A percentile compares a stretch with the other conserved stretches of the same genome.
Evolutionary conservation across 2,113 vertebrate species (phyloP).

Genomic region (Dipodomys merriami): DNA sequence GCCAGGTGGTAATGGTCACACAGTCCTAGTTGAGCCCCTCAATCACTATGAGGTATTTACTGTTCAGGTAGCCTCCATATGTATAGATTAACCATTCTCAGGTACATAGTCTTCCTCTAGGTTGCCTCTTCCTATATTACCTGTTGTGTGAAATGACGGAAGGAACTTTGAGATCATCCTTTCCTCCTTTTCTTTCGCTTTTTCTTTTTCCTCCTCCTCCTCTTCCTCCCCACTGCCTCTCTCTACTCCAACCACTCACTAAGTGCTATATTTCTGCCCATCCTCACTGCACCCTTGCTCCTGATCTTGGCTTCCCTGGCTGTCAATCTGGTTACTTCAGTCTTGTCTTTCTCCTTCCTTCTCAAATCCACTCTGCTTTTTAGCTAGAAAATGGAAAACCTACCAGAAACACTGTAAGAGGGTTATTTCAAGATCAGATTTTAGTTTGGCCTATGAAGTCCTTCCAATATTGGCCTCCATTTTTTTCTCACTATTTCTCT

Average conservation of each 20-base stretch:
- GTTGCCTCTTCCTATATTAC: background rate
- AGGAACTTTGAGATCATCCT: background rate
- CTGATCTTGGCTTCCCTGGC: background rate
- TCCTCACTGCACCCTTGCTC: too few relatives aligned
- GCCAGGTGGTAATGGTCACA: too few relatives aligned
- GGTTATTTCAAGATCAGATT: background rate
- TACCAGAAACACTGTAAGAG: background rate
- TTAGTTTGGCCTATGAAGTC: background rate
- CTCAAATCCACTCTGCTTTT: background rate
- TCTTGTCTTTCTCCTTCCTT: background rate
- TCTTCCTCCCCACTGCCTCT: background rate
- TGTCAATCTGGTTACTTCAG: too few relatives aligned
- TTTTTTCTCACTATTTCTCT: background rate
- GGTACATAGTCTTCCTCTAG: background rate
- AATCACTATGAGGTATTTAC: too few relatives aligned
- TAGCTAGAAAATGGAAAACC: background rate
- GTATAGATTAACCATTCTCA: background rate
- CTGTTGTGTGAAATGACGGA: background rate
- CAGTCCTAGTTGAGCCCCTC: too few relatives aligned
- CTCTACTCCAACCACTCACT: background rate
- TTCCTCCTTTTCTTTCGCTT: background rate
- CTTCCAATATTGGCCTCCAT: background rate
- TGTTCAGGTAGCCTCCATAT: rapidly evolving
- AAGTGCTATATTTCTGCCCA: background rate
- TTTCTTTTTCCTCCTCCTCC: background rate